Base-by-base conservation (phyloP, 1,140 invertebrate genomes). In the Calephelis virginiensis region DNA sequence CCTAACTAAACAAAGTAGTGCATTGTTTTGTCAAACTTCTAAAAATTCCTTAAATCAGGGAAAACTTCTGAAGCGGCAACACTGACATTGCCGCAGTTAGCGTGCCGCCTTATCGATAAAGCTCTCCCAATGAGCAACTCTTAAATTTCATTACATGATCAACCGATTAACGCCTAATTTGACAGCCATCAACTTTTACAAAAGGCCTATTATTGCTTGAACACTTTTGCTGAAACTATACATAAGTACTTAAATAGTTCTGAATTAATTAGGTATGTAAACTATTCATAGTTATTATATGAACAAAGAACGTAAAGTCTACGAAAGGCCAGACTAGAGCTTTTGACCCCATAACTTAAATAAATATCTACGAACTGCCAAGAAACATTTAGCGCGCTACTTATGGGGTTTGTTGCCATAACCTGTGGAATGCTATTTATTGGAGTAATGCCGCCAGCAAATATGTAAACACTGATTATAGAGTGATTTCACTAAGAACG, bases 81-180 rank as follows among this genome's bases (percentile, higher is more conserved):
- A 62, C 73, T 64, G 64, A 70, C 66, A 73, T 61, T 77, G 79
- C 74, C 76, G 76, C 76, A 72, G 68, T 75, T 63, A 75, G 72
- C 74, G 64, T 69, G 76, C 78, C 72, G 69, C 56, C 76, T 80
- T 84, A 81, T 84, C 81, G 84, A 84, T 82, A 84, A 82, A 81
- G 80, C 83, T 72, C 68, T 67, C 63, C 64, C 69, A 64, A 37
- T 69, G 72, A 69, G 69, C 73, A 67, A 74, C 75, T 69, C 48
- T 68, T 71, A 73, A 77, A 70, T 73, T 74, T 63, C 67, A 72
- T 61, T 68, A 66, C 70, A 59, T 37, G 53, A 59, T 59, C 53
- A 67, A 76, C 69, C 72, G 70, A 78, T 78, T 74, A 76, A 70
- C 70, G 68, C 63, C 61, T 48, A 62, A 74, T 76, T 66, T n/a